Evolutionary conservation across 2,797 vertebrate species (phyloP), one percentile per base, ranked within the genome.

Genomic region (Rhynchonycteris naso): DNA sequence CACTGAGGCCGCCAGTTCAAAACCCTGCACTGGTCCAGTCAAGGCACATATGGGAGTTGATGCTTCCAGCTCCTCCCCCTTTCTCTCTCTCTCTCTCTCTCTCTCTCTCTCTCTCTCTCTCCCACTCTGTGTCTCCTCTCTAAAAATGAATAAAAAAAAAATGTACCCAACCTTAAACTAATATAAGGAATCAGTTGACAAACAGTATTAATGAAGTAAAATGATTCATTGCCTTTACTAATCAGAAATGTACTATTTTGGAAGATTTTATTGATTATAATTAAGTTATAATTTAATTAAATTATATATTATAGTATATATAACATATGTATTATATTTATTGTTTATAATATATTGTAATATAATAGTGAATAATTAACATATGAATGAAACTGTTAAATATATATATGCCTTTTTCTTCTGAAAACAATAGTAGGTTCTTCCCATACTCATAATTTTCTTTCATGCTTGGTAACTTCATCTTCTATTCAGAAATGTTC

Each of bases 111-210:
- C n/a, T n/a, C n/a, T n/a, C n/a, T n/a, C n/a, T n/a, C n/a, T n/a
- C n/a, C n/a, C n/a, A n/a, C n/a, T n/a, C n/a, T n/a, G n/a, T n/a
- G n/a, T n/a, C n/a, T n/a, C n/a, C n/a, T n/a, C n/a, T n/a, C n/a
- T n/a, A n/a, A n/a, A n/a, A n/a, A n/a, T n/a, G n/a, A n/a, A n/a
- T n/a, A n/a, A n/a, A n/a, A n/a, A n/a, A n/a, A 59, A 28, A 90
- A 30, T 79, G 3, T 74, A 66, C 75, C n/a, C 4, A 72, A 26
- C 83, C 43, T 24, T 72, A 91, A 79, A 74, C 2, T 78, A 54
- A 65, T 79, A 74, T 96, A 75, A 96, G 93, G 71, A 85, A 61
- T 95, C 35, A 68, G 1, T 80, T 92, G 80, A 47, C 33, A 35
- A 61, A 80, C 50, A 47, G 2, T 66, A 69, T 84, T 81, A 68